Evolutionary conservation across 2,888 invertebrate genomes (phyloP).

Genomic region (Hirtodrosophila confusa): DNA sequence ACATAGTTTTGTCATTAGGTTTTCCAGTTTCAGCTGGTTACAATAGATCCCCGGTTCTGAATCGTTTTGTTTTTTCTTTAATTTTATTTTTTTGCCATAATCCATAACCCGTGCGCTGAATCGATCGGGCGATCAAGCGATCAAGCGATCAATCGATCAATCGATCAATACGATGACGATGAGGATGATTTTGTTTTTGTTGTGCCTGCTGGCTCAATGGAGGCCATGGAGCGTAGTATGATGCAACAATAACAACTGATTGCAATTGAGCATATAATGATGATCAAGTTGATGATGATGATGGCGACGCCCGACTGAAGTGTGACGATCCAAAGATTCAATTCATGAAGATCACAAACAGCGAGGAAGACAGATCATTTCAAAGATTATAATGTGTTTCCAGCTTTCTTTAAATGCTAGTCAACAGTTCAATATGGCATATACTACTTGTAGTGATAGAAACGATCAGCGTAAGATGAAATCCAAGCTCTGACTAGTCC

Average conservation of each 20-base stretch:
- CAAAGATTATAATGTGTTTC: too few relatives aligned
- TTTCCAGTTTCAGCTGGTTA: slow-evolving; percentile 27
- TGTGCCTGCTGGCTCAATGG: slow-evolving; percentile 24
- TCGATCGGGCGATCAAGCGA: slow-evolving; percentile 21
- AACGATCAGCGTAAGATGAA: too few relatives aligned
- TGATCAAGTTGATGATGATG: slow-evolving; percentile 6
- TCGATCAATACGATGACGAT: slow-evolving; percentile 47
- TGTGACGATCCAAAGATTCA: slow-evolving; percentile 13
- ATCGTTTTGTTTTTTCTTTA: too few relatives aligned
- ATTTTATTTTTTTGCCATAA: neutral
- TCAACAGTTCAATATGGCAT: too few relatives aligned
- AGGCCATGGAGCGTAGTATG: slow-evolving; percentile 57
- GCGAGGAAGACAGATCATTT: neutral
- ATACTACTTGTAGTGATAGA: too few relatives aligned
- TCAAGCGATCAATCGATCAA: too few relatives aligned
- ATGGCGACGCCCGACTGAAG: slow-evolving; percentile 2
- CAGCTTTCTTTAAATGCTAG: too few relatives aligned
- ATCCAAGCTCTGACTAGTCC: too few relatives aligned
- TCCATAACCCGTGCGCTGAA: slow-evolving; percentile 45
- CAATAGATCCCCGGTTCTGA: too few relatives aligned
- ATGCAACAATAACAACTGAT: slow-evolving; percentile 74
- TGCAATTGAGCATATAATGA: slow-evolving; percentile 51
- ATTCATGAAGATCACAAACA: slow-evolving; percentile 1
- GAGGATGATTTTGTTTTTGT: slow-evolving; percentile 8
- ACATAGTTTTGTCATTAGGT: slow-evolving; percentile 1